Conservation (phyloP, 2,888 invertebrate species). For the Colletes collaris region DNA sequence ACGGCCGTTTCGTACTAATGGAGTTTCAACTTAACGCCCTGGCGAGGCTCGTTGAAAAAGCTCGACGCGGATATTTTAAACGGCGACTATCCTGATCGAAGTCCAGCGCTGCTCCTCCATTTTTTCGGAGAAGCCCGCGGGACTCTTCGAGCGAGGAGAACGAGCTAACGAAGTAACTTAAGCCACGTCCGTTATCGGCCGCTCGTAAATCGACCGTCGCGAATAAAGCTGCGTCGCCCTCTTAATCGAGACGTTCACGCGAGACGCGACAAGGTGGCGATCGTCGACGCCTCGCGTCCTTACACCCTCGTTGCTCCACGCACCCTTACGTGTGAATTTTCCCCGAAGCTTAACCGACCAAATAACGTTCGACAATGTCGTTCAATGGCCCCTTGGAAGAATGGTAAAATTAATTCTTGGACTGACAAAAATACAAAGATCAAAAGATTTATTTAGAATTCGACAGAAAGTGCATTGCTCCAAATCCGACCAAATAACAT, state of each 20-base stretch:
- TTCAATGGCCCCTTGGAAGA: too few relatives aligned
- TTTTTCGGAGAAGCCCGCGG: not conserved
- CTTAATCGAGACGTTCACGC: slow-evolving; percentile 49
- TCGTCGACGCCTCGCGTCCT: not conserved
- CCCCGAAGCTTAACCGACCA: too few relatives aligned
- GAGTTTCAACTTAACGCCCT: slow-evolving; percentile 61
- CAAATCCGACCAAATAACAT: too few relatives aligned
- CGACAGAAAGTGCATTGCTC: too few relatives aligned
- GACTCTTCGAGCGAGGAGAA: slow-evolving; percentile 17
- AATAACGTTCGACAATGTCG: too few relatives aligned
- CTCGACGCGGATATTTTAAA: slow-evolving; percentile 49
- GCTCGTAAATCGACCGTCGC: slow-evolving; percentile 47
- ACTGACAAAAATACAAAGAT: too few relatives aligned
- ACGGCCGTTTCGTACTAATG: slow-evolving; percentile 57
- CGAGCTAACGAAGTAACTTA: slow-evolving; percentile 42
- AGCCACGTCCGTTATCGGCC: slow-evolving; percentile 38
- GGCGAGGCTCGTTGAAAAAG: slow-evolving; percentile 49
- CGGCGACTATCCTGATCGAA: slow-evolving; percentile 57
- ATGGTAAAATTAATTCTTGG: too few relatives aligned
- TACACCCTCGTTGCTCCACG: too few relatives aligned
- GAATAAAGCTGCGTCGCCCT: slow-evolving; percentile 30
- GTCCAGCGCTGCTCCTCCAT: slow-evolving; percentile 4
- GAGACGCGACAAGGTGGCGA: slow-evolving; percentile 23
- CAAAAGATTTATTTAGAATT: too few relatives aligned
- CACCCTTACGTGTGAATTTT: too few relatives aligned